Evolutionary conservation across 1,140 invertebrate species (phyloP), one percentile per base, ranked within the genome.

Genomic region (Drosophila pectinifera): DNA sequence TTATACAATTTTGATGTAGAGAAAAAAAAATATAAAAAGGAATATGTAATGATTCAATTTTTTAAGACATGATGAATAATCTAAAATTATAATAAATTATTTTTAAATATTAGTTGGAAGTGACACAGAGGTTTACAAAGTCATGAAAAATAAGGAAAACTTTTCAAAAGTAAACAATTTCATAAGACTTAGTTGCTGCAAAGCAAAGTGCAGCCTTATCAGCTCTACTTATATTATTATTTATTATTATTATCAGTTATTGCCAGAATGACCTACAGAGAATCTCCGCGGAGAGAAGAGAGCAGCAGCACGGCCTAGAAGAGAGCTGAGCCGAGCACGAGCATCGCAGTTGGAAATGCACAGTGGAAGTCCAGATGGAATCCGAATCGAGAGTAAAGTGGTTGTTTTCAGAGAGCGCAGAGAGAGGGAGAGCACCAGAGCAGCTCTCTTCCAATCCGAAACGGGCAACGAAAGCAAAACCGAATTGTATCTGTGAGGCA

Each of bases 381-480:
- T 80, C 59, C 73, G 36, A 74, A 51, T 53, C 36, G 80, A 83
- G 83, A 42, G 84, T 61, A 73, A 80, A 89, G 83, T 88, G 83
- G 83, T 89, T 88, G 83, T 83, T 88, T 79, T 83, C 22, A 31
- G 41, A 49, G 46, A 61, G 24, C 6, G 6, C 11, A 46, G 45
- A 41, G 22, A 28, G 62, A 14, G 42, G 22, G 24, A 36, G 4
- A 22, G 26, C 59, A 20, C 34, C 7, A 69, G 41, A 34, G 45
- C 5, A 14, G 5, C 49, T 36, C 78, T 72, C 38, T 73, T 82
- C 49, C 62, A 68, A 83, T 70, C 61, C 54, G 65, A 82, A 78
- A 69, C 80, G 56, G 55, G 74, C 63, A 78, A 81, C 63, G 79
- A 79, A 83, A 83, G 70, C 75, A 79, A 86, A 86, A 88, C 62